Evolutionary conservation across 2,113 vertebrate species (phyloP).

Genomic region (Odobenus rosmarus): DNA sequence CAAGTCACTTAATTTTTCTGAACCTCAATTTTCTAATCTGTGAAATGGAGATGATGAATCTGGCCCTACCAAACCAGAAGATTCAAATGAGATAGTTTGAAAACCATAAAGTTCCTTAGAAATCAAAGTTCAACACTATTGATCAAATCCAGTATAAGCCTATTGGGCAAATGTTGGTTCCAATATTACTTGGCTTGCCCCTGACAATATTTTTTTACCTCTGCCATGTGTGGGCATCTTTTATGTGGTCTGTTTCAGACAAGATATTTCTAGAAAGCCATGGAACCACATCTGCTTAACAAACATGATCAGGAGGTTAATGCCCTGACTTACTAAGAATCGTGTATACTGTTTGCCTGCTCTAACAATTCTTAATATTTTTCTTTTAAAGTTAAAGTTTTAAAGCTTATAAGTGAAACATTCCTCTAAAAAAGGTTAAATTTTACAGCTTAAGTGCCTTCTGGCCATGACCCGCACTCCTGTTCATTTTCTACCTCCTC

Average conservation of each 20-base stretch:
- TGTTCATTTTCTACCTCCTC: neutral
- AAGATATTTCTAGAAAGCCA: neutral
- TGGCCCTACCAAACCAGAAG: neutral
- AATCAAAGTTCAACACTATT: neutral
- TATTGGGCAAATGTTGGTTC: neutral
- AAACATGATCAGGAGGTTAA: neutral
- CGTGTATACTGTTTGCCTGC: neutral
- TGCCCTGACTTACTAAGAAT: neutral
- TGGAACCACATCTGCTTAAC: neutral
- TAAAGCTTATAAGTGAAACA: constrained; percentile 20
- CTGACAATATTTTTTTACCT: neutral
- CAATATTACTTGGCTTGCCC: neutral
- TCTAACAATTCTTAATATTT: neutral
- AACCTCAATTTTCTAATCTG: neutral
- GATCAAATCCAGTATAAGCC: neutral
- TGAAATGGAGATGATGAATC: neutral
- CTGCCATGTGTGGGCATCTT: neutral
- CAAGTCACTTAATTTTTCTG: neutral
- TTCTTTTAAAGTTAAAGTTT: neutral
- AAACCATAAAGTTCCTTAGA: neutral
- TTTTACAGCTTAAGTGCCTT: neutral
- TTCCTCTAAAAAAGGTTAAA: neutral
- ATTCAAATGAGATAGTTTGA: neutral
- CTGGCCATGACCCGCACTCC: neutral
- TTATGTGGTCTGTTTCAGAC: neutral